A percentile compares a stretch with the other conserved stretches of the same genome.
Conservation (phyloP, 64 coral and sea anemone genomes). For the Trachythela sp. region DNA sequence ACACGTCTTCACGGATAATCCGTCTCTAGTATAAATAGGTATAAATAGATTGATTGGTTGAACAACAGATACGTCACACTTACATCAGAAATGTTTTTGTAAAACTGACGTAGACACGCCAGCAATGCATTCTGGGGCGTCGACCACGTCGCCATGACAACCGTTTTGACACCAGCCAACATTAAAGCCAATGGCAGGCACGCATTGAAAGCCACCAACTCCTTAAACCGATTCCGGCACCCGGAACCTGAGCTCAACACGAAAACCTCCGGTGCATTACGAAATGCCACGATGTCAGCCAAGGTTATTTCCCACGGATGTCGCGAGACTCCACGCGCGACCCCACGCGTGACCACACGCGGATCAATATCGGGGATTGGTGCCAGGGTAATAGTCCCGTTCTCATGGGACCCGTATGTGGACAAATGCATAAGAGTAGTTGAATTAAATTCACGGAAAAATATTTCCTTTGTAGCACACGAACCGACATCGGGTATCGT, state of each 20-base stretch:
- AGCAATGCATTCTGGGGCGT: background rate
- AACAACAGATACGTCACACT: background rate
- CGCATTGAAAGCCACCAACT: background rate
- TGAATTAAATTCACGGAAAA: background rate
- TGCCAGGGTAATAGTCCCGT: background rate
- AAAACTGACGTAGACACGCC: background rate
- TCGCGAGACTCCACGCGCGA: background rate
- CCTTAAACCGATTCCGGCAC: background rate
- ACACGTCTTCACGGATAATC: too few species aligned
- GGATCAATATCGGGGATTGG: background rate
- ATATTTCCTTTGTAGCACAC: background rate
- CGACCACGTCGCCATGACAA: conserved; percentile 16
- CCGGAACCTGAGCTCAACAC: background rate
- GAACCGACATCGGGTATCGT: background rate
- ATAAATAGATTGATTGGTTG: background rate
- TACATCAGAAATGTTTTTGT: background rate
- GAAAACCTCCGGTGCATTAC: background rate
- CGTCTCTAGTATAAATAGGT: too few species aligned
- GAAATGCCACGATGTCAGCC: background rate
- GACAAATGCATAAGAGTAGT: background rate
- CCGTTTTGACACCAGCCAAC: background rate
- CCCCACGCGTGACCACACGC: background rate
- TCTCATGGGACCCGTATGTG: background rate
- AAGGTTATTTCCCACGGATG: background rate
- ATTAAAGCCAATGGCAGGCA: background rate